phyloP scores from a whole-genome alignment of 1,140 invertebrate species.

The Ctenoplectra terminalis region DNA sequence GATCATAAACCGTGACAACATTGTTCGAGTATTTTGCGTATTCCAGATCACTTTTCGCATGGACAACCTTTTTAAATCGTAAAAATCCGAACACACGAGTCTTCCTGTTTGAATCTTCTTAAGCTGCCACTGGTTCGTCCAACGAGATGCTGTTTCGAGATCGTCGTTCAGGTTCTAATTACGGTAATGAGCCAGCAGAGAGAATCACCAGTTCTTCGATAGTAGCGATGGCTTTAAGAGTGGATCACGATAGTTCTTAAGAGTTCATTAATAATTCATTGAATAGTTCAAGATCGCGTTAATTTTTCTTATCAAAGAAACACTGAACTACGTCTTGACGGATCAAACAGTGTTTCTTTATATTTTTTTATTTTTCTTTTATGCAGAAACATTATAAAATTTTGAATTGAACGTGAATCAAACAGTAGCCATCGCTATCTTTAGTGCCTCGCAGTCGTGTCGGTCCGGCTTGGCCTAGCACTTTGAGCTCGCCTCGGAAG shows the following conservation, averaged over 20 bases:
- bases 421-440: constrained; percentile 36
- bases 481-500: constrained; percentile 65
- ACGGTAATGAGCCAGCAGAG: constrained; percentile 65
- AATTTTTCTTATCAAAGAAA: too few species aligned
- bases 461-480: constrained; percentile 58
- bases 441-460: constrained; percentile 6
- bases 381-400: not conserved
- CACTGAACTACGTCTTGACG: too few species aligned
- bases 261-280: not conserved
- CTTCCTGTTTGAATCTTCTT: constrained; percentile 32
- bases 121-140: constrained; percentile 14
- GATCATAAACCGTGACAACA: not conserved
- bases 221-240: constrained; percentile 35
- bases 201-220: constrained; percentile 46
- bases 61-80: not conserved
- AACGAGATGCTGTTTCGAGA: constrained; percentile 60
- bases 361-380: not conserved
- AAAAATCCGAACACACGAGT: constrained; percentile 41
- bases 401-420: not conserved
- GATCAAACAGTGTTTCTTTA: too few species aligned
- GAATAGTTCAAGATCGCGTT: not conserved
- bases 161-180: constrained; percentile 63
- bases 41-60: not conserved
- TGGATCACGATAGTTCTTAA: too few species aligned
- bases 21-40: not conserved